These are phyloP conservation scores for Atrichornis clamosus DNA, from an alignment of 2,113 vertebrate genomes.

Conservation along the genomic window DNA sequence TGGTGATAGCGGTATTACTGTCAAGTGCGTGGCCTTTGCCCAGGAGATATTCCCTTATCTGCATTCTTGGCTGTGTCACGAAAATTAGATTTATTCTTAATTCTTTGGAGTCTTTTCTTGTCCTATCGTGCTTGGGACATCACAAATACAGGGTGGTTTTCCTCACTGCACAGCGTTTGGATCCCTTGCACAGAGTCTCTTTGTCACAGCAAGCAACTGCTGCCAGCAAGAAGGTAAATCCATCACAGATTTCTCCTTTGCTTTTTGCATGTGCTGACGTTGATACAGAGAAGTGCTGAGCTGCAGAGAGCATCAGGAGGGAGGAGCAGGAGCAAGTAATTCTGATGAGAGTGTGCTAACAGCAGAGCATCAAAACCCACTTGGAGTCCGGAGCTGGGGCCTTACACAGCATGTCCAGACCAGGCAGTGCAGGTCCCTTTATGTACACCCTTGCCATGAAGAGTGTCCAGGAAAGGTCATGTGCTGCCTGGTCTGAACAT, in stretches of 20 bases:
- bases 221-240: neutral
- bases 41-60: neutral
- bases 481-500: accelerated
- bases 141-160: accelerated
- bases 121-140: neutral
- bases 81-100: neutral
- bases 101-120: neutral
- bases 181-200: neutral
- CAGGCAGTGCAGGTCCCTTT: neutral
- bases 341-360: no score
- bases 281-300: neutral
- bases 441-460: accelerated
- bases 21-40: neutral
- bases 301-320: neutral
- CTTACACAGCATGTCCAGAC: accelerated
- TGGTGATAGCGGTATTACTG: neutral
- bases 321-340: neutral
- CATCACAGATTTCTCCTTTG: accelerated
- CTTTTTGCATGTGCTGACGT: neutral
- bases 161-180: accelerated
- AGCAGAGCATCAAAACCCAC: neutral
- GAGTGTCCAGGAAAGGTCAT: neutral
- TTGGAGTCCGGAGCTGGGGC: neutral
- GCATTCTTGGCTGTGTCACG: neutral
- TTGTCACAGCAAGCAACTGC: neutral